phyloP scores from a whole-genome alignment of 1,140 invertebrate genomes.

The Drosophila subobscura region DNA sequence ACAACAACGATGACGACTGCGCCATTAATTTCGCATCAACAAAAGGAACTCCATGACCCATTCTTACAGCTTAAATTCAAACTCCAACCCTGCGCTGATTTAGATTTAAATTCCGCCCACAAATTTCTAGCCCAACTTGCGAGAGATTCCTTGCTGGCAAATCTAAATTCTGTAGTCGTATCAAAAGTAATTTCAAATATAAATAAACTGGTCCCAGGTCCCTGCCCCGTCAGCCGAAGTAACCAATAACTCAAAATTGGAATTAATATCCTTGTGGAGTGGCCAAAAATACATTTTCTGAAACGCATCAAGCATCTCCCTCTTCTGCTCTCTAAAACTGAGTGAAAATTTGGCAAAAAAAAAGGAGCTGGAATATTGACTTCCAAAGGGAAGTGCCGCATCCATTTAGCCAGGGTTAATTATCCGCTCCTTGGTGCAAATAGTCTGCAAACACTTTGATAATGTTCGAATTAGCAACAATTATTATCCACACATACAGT shows the following conservation, averaged over 20 bases:
- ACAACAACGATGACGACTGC: conserved; percentile 13
- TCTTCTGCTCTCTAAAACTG: too few relatives aligned
- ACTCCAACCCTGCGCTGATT: neutral
- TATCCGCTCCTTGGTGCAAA: too few relatives aligned
- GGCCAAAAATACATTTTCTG: too few relatives aligned
- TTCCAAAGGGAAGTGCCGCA: too few relatives aligned
- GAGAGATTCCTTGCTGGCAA: conserved; percentile 19
- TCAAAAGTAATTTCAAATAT: conserved; percentile 33
- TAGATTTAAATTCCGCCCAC: conserved; percentile 35
- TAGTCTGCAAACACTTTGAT: too few relatives aligned
- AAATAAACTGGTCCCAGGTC: conserved; percentile 57
- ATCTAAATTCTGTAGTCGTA: conserved; percentile 19
- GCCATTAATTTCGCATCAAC: conserved; percentile 52
- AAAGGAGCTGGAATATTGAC: too few relatives aligned
- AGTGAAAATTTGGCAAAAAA: too few relatives aligned
- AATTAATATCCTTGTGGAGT: conserved; percentile 11
- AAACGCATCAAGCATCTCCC: too few relatives aligned
- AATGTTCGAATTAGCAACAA: conserved; percentile 9
- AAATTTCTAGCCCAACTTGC: conserved; percentile 1
- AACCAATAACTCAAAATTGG: conserved; percentile 16
- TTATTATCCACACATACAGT: conserved; percentile 12
- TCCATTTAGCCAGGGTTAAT: too few relatives aligned
- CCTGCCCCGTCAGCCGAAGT: conserved; percentile 9
- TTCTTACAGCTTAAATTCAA: too few relatives aligned
- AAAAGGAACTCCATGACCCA: conserved; percentile 55